A percentile compares a stretch with the other conserved stretches of the same genome.
Evolutionary conservation across 30 jellyfish, hydroid and myxozoan genomes (phyloP).

Genomic region (Pelagia noctiluca): DNA sequence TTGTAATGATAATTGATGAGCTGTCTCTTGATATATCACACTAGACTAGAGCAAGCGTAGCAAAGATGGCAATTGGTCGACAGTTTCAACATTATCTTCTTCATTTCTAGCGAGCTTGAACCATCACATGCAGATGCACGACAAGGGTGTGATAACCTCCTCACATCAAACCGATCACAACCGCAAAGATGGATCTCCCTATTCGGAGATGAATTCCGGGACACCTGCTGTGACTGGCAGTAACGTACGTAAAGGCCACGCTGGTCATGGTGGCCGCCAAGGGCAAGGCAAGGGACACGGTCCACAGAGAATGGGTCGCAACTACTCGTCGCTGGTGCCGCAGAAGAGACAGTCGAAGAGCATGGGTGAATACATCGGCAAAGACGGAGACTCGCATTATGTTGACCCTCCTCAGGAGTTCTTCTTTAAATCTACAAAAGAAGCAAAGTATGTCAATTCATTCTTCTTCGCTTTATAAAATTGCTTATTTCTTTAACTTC

Average conservation of each 20-base stretch:
- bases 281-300: conserved; percentile 57
- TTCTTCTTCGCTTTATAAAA: not conserved
- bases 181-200: conserved; percentile 65
- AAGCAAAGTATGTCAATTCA: conserved; percentile 78
- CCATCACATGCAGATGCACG: conserved; percentile 92
- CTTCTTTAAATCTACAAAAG: conserved; percentile 84
- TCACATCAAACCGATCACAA: conserved; percentile 42
- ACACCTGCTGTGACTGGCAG: conserved; percentile 46
- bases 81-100: too few relatives aligned
- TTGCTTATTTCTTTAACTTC: not conserved
- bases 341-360: conserved; percentile 50
- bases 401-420: conserved; percentile 99
- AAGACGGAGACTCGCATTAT: conserved; percentile 90
- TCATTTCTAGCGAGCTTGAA: conserved; percentile 72
- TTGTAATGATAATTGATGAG: not conserved
- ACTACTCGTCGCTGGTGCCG: conserved; percentile 55
- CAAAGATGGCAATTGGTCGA: too few relatives aligned
- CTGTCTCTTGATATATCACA: not conserved
- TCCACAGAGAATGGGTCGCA: conserved; percentile 61
- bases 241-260: conserved; percentile 31
- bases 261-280: conserved; percentile 50
- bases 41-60: too few relatives aligned
- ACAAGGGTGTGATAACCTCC: conserved; percentile 29
- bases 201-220: conserved; percentile 26
- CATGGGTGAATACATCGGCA: conserved; percentile 42